phyloP scores from a whole-genome alignment of 64 coral and sea anemone genomes.

The Montipora efflorescens region DNA sequence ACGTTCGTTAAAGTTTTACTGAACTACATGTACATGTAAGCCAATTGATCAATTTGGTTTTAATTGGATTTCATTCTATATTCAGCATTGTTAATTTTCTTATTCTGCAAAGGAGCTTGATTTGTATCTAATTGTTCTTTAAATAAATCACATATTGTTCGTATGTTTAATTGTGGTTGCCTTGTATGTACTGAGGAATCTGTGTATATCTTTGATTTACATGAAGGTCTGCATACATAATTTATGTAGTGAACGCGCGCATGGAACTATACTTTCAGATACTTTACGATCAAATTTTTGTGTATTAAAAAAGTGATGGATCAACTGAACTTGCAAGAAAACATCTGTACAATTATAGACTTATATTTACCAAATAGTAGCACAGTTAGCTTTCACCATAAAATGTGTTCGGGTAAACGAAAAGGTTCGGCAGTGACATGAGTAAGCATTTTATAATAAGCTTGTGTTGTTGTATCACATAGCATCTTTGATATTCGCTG shows the following conservation, averaged over 20 bases:
- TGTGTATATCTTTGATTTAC: constrained; percentile 4
- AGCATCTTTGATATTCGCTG: background rate
- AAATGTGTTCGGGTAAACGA: background rate
- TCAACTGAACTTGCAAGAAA: background rate
- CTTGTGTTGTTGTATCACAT: background rate
- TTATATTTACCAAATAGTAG: too few relatives aligned
- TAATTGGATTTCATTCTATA: background rate
- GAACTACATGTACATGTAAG: background rate
- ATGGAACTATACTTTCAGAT: background rate
- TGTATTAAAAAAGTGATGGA: background rate
- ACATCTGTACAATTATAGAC: background rate
- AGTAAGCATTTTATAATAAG: background rate
- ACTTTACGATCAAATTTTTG: background rate
- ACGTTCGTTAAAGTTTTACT: background rate
- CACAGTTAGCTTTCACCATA: too few relatives aligned
- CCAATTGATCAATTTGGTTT: constrained; percentile 2
- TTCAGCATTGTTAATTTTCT: background rate
- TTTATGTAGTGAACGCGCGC: constrained; percentile 14
- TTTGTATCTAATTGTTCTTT: background rate
- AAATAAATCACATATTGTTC: constrained; percentile 2
- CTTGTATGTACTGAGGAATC: constrained; percentile 30
- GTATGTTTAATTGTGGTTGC: constrained; percentile 2
- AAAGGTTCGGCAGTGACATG: background rate
- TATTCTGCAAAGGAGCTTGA: background rate
- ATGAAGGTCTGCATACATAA: constrained; percentile 28